Evolutionary conservation across 2,888 invertebrate species (phyloP), one percentile per base, ranked within the genome.

Genomic region (Acrobasis consociella): DNA sequence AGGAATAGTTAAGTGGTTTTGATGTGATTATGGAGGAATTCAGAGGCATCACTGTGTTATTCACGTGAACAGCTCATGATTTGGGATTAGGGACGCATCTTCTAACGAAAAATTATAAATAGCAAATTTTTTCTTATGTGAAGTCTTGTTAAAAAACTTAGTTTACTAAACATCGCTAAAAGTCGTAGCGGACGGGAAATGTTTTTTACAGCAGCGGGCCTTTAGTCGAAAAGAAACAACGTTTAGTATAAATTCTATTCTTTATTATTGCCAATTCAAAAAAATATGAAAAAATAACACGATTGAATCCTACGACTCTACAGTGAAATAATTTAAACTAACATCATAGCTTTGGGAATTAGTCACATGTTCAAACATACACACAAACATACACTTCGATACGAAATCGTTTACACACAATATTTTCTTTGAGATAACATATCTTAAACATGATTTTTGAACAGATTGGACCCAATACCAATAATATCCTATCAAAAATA

Each of bases 291-390:
- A 31, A 58, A 62, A 49, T 52, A 46, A 65, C 64, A 66, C 50
- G 55, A 63, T 31, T 64, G 61, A 56, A 64, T 56, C 31, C 31
- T 31, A 42, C 60, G 16, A 51, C 49, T 58, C 60, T 61, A 60
- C 62, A 63, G 60, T 49, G 62, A 37, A 46, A 63, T 66, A 63
- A 66, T 61, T 60, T 66, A 66, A 49, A 53, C 16, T 69, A 65
- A 46, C 50, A 55, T 58, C 37, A 65, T 70, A 69, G 64, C 72
- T 71, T 72, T 72, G 70, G 72, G 66, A 67, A 69, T 60, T 62
- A 59, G 64, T 68, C 70, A 70, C 70, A 71, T 62, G 52, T 67
- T 62, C 66, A 60, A 66, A 62, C 50, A 63, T 39, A 58, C 60
- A 49, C 58, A 52, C 55, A 59, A 38, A 58, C 60, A 61, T 49